Evolutionary conservation across 2,113 vertebrate species (phyloP).

Genomic region (Cynocephalus volans): DNA sequence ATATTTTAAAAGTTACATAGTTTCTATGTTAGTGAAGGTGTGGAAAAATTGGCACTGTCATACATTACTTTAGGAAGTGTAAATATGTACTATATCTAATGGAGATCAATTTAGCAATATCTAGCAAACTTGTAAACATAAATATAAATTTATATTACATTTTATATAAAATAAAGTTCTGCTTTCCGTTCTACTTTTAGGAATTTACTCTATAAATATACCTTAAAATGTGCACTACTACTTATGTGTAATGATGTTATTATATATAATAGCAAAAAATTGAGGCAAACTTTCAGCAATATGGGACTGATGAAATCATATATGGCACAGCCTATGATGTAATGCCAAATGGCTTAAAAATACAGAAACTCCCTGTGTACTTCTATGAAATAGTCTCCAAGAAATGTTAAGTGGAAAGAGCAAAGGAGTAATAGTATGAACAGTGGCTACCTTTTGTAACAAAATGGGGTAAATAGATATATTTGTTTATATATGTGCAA

Average conservation of each 20-base stretch:
- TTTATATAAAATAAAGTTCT: not conserved
- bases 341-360: not conserved
- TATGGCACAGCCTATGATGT: not conserved
- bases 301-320: not conserved
- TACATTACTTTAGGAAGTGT: not conserved
- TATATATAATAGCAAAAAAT: not conserved
- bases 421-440: not conserved
- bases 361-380: not conserved
- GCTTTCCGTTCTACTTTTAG: not conserved
- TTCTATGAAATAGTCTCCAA: not conserved
- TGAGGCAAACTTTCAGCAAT: not conserved
- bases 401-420: not conserved
- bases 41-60: not conserved
- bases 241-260: not conserved
- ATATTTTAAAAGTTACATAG: not conserved
- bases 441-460: not conserved
- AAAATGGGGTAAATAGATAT: not conserved
- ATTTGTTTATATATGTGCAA: not conserved
- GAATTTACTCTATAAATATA: not conserved
- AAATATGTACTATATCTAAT: not conserved
- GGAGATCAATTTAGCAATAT: not conserved
- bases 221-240: not conserved
- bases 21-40: not conserved
- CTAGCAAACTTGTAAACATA: not conserved
- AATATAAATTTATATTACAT: too few relatives aligned